These are phyloP conservation scores for Dascillus cervinus DNA, from an alignment of 2,888 invertebrate species.

Conservation along the genomic window DNA sequence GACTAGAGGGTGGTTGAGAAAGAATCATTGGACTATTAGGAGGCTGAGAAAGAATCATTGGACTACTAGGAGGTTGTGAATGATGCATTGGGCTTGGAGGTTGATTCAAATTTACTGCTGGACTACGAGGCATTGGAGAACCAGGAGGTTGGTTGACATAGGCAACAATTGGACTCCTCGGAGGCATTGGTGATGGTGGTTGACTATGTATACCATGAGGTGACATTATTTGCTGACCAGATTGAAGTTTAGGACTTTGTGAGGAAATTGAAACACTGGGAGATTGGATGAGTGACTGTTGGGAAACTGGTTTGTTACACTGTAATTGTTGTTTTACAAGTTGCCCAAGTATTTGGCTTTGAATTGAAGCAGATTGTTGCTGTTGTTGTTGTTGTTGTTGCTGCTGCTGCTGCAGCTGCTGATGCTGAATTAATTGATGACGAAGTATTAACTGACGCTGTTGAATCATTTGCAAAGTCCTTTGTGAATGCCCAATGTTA, in stretches of 20 bases:
- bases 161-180: conserved; percentile 39
- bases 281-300: conserved; percentile 39
- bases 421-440: conserved; percentile 35
- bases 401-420: conserved; percentile 28
- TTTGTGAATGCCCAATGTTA: conserved; percentile 4
- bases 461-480: conserved; percentile 34
- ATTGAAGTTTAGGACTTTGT: conserved; percentile 43
- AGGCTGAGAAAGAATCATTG: conserved; percentile 46
- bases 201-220: conserved; percentile 39
- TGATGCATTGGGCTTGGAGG: conserved; percentile 46
- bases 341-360: conserved; percentile 38
- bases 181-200: conserved; percentile 43
- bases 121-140: conserved; percentile 52
- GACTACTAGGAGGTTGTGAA: conserved; percentile 52
- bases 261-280: conserved; percentile 51
- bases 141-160: conserved; percentile 42
- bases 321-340: conserved; percentile 31
- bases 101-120: conserved; percentile 46
- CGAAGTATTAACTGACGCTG: conserved; percentile 21
- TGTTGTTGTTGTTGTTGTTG: conserved; percentile 38
- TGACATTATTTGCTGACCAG: conserved; percentile 38
- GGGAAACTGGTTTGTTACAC: conserved; percentile 30
- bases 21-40: conserved; percentile 37
- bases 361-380: conserved; percentile 34
- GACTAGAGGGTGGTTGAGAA: conserved; percentile 35